phyloP scores from a whole-genome alignment of 2,113 vertebrate genomes.

The Muntiacus muntjak region DNA sequence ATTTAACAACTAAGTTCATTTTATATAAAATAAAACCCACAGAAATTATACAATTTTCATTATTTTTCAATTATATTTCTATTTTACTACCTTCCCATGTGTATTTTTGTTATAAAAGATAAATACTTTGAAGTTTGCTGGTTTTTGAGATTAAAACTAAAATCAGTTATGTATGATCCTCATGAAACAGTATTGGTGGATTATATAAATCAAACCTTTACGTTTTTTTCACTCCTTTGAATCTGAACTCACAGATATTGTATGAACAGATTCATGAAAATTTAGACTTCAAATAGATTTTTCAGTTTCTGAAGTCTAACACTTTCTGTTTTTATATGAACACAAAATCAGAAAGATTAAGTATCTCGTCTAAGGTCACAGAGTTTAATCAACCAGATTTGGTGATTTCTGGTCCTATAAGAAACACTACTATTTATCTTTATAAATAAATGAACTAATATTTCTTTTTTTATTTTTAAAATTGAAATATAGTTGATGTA shows the following conservation, averaged over 20 bases:
- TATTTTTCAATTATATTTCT: not conserved
- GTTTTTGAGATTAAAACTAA: not conserved
- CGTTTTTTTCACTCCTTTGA: not conserved
- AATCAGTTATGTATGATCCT: not conserved
- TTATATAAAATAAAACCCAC: not conserved
- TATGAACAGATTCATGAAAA: not conserved
- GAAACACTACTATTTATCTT: not conserved
- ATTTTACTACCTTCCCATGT: not conserved
- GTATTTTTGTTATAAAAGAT: not conserved
- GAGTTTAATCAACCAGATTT: not conserved
- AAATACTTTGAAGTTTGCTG: not conserved
- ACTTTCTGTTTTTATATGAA: not conserved
- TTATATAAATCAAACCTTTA: not conserved
- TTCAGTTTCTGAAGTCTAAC: not conserved
- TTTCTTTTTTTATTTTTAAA: not conserved
- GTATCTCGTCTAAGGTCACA: not conserved
- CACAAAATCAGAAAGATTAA: not conserved
- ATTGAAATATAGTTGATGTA: not conserved
- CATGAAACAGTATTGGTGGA: not conserved
- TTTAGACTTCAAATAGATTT: not conserved
- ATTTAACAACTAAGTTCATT: not conserved
- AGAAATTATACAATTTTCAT: not conserved
- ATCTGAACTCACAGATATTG: not conserved
- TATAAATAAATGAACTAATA: not conserved
- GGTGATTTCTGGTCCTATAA: not conserved